phyloP scores from a whole-genome alignment of 2,888 invertebrate genomes.

The Tethea ocularis region DNA sequence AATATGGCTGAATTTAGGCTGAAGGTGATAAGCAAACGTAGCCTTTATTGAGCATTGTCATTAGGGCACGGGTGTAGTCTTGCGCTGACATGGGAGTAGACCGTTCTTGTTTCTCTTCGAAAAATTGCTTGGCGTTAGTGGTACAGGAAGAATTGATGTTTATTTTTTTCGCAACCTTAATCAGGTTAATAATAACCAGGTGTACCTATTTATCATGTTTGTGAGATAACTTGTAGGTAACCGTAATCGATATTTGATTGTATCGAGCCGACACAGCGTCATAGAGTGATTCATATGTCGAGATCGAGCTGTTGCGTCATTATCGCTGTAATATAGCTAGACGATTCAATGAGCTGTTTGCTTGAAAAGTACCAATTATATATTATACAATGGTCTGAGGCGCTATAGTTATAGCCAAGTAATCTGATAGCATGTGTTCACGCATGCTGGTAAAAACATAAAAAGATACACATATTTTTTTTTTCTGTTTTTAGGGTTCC shows the following conservation, averaged over 20 bases:
- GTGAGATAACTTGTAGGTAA: not conserved
- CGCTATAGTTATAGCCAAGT: not conserved
- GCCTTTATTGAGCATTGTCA: too few relatives aligned
- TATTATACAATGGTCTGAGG: constrained; percentile 12
- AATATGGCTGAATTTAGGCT: too few relatives aligned
- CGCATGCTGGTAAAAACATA: too few relatives aligned
- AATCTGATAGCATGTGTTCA: too few relatives aligned
- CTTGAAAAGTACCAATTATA: constrained; percentile 19
- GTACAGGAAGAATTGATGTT: too few relatives aligned
- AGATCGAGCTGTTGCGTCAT: constrained; percentile 23
- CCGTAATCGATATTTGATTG: not conserved
- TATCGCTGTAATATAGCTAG: constrained; percentile 33
- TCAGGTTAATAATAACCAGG: not conserved
- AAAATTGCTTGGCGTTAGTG: too few relatives aligned
- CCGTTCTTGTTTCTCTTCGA: too few relatives aligned
- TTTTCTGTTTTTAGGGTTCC: too few relatives aligned
- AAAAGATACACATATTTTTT: too few relatives aligned
- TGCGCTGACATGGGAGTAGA: too few relatives aligned
- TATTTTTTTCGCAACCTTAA: not conserved
- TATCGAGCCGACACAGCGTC: constrained; percentile 2
- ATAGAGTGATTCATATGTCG: constrained; percentile 13
- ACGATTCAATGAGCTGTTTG: constrained; percentile 10
- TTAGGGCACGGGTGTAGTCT: too few relatives aligned
- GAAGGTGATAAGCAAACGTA: too few relatives aligned
- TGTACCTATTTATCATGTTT: not conserved